phyloP scores from a whole-genome alignment of 1,140 invertebrate species.

The Diprion similis region DNA sequence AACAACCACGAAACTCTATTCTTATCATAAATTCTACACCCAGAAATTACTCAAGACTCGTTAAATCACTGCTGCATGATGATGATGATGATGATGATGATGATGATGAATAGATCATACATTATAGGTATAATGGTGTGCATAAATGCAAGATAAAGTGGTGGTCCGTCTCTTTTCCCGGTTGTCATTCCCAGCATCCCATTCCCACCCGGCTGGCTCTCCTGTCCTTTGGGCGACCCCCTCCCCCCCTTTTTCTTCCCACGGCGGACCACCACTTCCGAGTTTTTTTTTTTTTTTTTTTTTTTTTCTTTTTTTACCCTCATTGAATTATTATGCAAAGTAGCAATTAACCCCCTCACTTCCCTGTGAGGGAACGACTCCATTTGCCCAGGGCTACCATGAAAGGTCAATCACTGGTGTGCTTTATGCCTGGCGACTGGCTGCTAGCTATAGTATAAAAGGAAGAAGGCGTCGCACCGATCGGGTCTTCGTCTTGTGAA shows the following conservation, averaged over 20 bases:
- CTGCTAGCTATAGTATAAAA: too few relatives aligned
- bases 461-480: too few relatives aligned
- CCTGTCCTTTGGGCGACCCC: neutral
- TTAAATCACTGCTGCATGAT: too few relatives aligned
- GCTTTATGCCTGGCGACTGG: neutral
- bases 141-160: too few relatives aligned
- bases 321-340: constrained; percentile 51
- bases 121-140: too few relatives aligned
- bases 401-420: constrained; percentile 46
- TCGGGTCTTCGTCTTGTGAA: too few relatives aligned
- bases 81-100: too few relatives aligned
- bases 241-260: neutral
- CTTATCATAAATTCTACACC: neutral
- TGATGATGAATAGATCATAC: too few relatives aligned
- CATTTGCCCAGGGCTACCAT: constrained; percentile 32
- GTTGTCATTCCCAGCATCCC: neutral
- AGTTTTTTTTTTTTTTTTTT: neutral
- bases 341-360: constrained; percentile 40
- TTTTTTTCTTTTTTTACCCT: constrained; percentile 24
- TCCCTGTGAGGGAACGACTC: constrained; percentile 36
- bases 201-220: neutral
- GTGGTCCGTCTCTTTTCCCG: neutral
- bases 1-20: too few relatives aligned
- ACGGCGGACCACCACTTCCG: neutral
- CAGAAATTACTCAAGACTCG: too few relatives aligned